Conservation (phyloP, 2,113 vertebrate species). For the Zingel zingel region DNA sequence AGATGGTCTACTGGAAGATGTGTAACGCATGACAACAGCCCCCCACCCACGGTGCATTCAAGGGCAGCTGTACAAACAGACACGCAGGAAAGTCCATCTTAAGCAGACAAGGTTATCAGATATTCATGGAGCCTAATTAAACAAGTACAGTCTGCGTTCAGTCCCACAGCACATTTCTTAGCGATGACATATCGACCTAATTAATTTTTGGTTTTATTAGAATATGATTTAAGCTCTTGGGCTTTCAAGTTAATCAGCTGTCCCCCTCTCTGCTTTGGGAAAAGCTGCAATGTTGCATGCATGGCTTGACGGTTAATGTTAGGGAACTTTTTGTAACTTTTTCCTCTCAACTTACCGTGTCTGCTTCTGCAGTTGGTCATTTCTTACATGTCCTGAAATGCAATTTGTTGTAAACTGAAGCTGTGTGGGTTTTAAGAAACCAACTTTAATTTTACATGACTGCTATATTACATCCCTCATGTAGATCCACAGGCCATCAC, state of each 20-base stretch:
- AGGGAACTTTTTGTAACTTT: not conserved
- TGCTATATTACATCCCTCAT: too few species aligned
- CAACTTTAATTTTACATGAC: too few species aligned
- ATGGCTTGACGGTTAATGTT: not conserved
- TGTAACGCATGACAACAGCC: not conserved
- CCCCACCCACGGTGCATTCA: not conserved
- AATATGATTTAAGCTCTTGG: constrained; percentile 22
- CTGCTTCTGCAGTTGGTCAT: not conserved
- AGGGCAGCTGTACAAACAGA: constrained; percentile 4
- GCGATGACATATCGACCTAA: constrained; percentile 51
- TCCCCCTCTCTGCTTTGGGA: not conserved
- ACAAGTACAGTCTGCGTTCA: constrained; percentile 32
- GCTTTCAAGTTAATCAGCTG: constrained; percentile 16
- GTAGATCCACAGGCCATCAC: too few species aligned
- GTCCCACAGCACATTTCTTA: constrained; percentile 46
- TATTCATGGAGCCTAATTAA: constrained; percentile 66
- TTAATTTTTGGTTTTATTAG: constrained; percentile 40
- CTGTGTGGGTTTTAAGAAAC: too few species aligned
- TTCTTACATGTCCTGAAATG: constrained; percentile 2
- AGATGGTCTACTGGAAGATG: constrained; percentile 39
- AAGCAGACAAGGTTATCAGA: constrained; percentile 52
- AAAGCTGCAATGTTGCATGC: not conserved
- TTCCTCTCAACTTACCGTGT: not conserved
- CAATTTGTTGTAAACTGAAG: too few species aligned
- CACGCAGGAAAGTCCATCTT: constrained; percentile 20